Evolutionary conservation across 2,797 vertebrate species (phyloP).

Genomic region (Phoxinus dragarum): DNA sequence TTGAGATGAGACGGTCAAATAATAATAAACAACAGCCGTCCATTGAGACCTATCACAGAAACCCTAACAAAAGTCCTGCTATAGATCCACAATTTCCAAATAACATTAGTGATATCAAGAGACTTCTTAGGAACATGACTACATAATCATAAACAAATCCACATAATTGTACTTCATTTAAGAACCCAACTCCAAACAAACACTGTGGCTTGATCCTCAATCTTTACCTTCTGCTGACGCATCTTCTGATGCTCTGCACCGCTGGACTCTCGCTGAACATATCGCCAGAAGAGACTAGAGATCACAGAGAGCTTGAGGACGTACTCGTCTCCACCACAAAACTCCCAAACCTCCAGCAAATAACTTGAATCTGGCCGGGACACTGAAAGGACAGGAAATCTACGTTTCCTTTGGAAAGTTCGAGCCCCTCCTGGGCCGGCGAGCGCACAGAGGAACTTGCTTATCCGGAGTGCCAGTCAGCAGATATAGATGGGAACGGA

Average conservation of each 20-base stretch:
- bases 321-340: background rate
- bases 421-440: slow-evolving; percentile 35
- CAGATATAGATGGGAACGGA: slow-evolving; percentile 24
- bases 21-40: background rate
- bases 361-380: slow-evolving; percentile 48
- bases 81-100: background rate
- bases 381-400: slow-evolving; percentile 61
- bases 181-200: background rate
- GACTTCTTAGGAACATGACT: background rate
- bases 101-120: no score
- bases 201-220: background rate
- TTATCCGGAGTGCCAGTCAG: slow-evolving; percentile 21
- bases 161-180: background rate
- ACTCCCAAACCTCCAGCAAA: slow-evolving; percentile 30
- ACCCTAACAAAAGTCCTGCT: background rate
- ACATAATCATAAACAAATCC: background rate
- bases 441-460: slow-evolving; percentile 46
- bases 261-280: slow-evolving; percentile 63
- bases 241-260: slow-evolving; percentile 50
- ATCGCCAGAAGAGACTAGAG: slow-evolving; percentile 47
- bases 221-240: slow-evolving; percentile 54
- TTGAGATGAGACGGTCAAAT: background rate
- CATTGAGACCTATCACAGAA: background rate
- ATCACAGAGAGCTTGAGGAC: slow-evolving; percentile 55
- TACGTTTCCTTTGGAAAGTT: slow-evolving; percentile 62